Percentiles rank a stretch among this genome's conserved stretches.
Conservation (phyloP, 2,888 invertebrate genomes). For the Drosophila percnosoma region DNA sequence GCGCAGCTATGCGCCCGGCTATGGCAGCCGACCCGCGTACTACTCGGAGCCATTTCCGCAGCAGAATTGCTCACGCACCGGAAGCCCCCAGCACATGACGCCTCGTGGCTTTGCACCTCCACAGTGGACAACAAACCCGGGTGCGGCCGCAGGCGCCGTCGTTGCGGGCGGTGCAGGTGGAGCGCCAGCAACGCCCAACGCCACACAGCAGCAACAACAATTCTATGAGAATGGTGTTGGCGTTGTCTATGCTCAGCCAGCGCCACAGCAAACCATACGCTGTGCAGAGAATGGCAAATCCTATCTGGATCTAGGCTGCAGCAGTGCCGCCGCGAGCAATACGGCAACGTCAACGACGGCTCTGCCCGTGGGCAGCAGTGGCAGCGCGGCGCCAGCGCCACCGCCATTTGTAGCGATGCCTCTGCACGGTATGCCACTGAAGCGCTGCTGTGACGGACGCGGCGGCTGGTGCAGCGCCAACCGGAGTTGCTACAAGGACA, state of each 20-base stretch:
- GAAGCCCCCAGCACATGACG: conserved; percentile 86
- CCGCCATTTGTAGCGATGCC: conserved; percentile 55
- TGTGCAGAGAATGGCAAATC: conserved; percentile 96
- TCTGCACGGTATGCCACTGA: conserved; percentile 81
- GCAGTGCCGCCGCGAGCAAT: conserved; percentile 85
- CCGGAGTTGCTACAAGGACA: conserved; percentile 92
- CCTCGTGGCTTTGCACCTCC: conserved; percentile 73
- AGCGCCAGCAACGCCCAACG: conserved; percentile 26
- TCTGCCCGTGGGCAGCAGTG: conserved; percentile 33
- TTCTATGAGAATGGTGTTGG: conserved; percentile 64
- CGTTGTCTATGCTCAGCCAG: conserved; percentile 86
- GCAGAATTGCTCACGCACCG: conserved; percentile 84
- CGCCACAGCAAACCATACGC: conserved; percentile 93
- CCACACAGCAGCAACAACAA: conserved; percentile 60
- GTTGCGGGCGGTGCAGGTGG: conserved; percentile 18
- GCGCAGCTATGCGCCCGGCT: conserved; percentile 78
- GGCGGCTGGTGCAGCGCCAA: conserved; percentile 88
- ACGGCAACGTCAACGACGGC: conserved; percentile 42
- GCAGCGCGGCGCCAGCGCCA: conserved; percentile 24
- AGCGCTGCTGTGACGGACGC: conserved; percentile 90
- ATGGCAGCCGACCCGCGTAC: conserved; percentile 83
- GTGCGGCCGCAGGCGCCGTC: conserved; percentile 13
- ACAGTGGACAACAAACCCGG: conserved; percentile 68
- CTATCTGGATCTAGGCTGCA: conserved; percentile 92
- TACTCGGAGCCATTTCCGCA: conserved; percentile 85